Base-by-base conservation (phyloP, 2,888 invertebrate species). In the Calliphora vomitoria region DNA sequence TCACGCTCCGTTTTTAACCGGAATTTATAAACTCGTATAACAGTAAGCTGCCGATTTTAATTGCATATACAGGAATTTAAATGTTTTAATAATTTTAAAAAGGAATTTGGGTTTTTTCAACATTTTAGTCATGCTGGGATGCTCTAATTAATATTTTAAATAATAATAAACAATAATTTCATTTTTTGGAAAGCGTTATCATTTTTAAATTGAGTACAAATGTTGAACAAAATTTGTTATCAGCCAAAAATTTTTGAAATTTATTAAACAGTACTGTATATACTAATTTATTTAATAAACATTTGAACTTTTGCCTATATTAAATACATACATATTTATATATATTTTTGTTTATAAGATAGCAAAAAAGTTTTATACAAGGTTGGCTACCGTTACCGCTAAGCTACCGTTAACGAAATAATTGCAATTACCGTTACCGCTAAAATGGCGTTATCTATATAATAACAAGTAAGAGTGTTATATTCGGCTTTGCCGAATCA, bases 141-240 rank as follows among this genome's bases (percentile, higher is more conserved):
- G 13, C n/a, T 82, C 47, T 60, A 68, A 82, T 50, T 53, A 76
- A 62, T 20, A 55, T 20, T 55, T 55, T 10, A 25, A 10, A 10
- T 69, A 15, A 35, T 44, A 68, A 68, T 38, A 6, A 53, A 15
- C 13, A 25, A 55, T 18, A 66, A 66, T 2, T 41, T 55, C 53
- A n/a, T 20, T 53, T 64, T 3, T 35, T 6, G 50, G 6, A n/a
- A 55, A n/a, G 44, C 68, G 18, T 69, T 79, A 35, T 58, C 79
- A 68, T 58, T 44, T 58, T 3, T 35, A 62, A 35, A 79, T 60
- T 35, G 13, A 47, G 47, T 35, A 47, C 31, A 60, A 72, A 72
- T 55, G 8, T 20, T 8, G n/a, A 25, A 41, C 44, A 31, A 50
- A 31, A 8, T 53, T 35, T 60, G 60, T 80, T 80, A 71, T 80